These are phyloP conservation scores for Nesogale talazaci DNA, from an alignment of 2,113 vertebrate species.

Conservation along the genomic window DNA sequence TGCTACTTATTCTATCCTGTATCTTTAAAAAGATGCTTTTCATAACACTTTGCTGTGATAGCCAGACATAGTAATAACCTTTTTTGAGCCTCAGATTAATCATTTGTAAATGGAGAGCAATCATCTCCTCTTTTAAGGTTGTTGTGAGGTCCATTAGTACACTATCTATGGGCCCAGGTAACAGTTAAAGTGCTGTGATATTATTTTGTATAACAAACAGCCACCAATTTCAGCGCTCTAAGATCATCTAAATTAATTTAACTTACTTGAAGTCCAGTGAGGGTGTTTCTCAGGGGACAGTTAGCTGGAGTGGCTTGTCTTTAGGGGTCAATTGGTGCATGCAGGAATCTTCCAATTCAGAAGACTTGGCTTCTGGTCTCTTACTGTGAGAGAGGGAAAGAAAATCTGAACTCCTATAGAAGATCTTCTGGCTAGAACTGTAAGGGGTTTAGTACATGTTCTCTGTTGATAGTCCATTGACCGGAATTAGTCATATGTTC, in stretches of 20 bases:
- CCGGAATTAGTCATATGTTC: too few species aligned
- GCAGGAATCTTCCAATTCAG: not conserved
- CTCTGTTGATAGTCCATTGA: not conserved
- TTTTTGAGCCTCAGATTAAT: not conserved
- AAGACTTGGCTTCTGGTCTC: not conserved
- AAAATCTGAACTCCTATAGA: not conserved
- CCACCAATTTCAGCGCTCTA: not conserved
- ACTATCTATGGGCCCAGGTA: not conserved
- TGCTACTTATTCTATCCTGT: too few species aligned
- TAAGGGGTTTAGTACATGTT: fast-evolving
- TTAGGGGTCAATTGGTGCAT: not conserved
- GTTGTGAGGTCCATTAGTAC: too few species aligned
- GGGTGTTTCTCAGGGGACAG: not conserved
- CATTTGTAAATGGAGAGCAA: not conserved
- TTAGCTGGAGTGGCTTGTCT: not conserved
- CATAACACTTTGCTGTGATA: too few species aligned
- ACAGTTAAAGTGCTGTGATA: not conserved
- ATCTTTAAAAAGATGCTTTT: too few species aligned
- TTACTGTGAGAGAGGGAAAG: not conserved
- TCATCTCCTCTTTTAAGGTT: too few species aligned
- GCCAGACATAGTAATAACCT: not conserved
- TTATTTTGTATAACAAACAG: too few species aligned
- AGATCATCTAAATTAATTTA: too few species aligned
- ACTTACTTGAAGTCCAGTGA: not conserved
- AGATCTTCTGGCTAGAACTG: not conserved